Evolutionary conservation across 2,797 vertebrate species (phyloP).

Genomic region (Protonibea diacanthus): DNA sequence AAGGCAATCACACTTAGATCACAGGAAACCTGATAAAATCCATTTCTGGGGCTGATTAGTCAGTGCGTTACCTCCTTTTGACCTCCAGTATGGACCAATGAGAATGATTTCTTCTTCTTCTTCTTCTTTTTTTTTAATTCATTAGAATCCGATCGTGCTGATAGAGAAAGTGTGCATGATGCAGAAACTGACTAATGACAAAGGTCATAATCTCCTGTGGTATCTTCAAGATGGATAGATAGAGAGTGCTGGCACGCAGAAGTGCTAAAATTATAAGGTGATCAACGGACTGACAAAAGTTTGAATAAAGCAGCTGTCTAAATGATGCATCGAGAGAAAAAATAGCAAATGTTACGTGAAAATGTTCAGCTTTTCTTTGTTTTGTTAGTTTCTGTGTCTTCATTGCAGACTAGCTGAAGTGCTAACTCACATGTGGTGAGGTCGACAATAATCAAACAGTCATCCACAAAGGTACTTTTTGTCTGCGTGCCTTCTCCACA

Average conservation of each 20-base stretch:
- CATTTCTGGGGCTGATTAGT: slow-evolving; percentile 55
- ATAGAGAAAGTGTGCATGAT: slow-evolving; percentile 29
- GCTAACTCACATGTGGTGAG: too few species aligned
- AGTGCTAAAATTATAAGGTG: neutral
- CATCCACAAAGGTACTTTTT: too few species aligned
- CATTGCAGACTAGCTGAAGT: too few species aligned
- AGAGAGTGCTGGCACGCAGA: neutral
- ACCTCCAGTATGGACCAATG: slow-evolving; percentile 63
- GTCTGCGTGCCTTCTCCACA: too few species aligned
- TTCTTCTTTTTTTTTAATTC: slow-evolving; percentile 2
- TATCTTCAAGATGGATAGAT: neutral
- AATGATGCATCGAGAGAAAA: neutral
- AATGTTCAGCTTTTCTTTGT: neutral
- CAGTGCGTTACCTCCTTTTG: slow-evolving; percentile 50
- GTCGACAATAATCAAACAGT: too few species aligned
- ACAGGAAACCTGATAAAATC: slow-evolving; percentile 71
- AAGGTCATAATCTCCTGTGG: slow-evolving; percentile 10
- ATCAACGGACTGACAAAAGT: too few species aligned
- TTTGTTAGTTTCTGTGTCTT: neutral
- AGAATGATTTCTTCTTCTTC: neutral
- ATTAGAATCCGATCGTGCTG: slow-evolving; percentile 27
- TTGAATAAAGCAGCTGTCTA: neutral
- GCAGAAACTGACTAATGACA: slow-evolving; percentile 18
- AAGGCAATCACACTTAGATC: slow-evolving; percentile 53
- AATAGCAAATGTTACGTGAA: too few species aligned